Conservation (phyloP, 2,113 vertebrate species). For the Peucedramus taeniatus region DNA sequence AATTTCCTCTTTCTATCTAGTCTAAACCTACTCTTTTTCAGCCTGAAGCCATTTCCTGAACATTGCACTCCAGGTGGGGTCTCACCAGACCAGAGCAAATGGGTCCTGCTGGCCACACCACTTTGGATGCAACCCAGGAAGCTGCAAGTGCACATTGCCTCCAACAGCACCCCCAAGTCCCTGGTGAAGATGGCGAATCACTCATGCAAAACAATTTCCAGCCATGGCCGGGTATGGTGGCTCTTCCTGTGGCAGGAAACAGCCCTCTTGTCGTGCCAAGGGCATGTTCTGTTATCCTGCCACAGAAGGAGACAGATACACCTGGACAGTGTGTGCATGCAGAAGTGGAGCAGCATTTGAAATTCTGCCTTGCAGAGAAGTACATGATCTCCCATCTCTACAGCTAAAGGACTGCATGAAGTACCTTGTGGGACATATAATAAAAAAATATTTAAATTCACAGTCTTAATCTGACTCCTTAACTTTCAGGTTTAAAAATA, state of each 20-base stretch:
- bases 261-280: rapidly evolving
- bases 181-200: neutral
- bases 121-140: no score
- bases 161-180: no score
- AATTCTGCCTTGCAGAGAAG: neutral
- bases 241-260: neutral
- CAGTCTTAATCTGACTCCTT: neutral
- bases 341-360: neutral
- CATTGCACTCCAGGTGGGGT: no score
- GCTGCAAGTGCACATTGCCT: neutral
- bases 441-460: neutral
- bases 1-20: neutral
- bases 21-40: neutral
- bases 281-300: no score
- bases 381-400: neutral
- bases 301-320: no score
- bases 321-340: rapidly evolving
- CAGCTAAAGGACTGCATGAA: neutral
- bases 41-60: neutral
- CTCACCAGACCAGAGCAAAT: neutral
- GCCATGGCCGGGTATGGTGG: no score
- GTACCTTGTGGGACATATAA: neutral
- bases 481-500: neutral
- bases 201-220: neutral
- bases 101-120: neutral